Percentiles rank a stretch among this genome's conserved stretches.
Conservation (phyloP, 1,140 invertebrate genomes). For the Sarcophaga peregrina region DNA sequence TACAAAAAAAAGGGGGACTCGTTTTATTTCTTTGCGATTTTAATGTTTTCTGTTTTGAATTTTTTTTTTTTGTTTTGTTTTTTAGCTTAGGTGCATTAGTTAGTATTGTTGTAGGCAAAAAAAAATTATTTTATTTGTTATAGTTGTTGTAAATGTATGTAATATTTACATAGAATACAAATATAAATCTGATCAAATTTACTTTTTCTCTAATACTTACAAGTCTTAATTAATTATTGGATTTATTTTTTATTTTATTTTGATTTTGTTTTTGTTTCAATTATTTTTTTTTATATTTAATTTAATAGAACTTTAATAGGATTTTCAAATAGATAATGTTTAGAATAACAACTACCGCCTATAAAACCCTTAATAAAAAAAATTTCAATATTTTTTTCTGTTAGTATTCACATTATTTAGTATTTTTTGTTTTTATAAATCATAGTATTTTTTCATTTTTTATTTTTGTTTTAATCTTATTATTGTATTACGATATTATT, state of each 20-base stretch:
- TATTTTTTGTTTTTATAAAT: too few relatives aligned
- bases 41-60: too few relatives aligned
- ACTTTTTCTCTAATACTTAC: constrained; percentile 22
- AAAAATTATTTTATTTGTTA: background rate
- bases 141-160: background rate
- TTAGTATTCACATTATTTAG: too few relatives aligned
- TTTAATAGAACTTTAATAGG: background rate
- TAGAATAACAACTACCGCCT: background rate
- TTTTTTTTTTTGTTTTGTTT: too few relatives aligned
- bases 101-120: background rate
- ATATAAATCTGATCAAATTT: background rate
- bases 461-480: background rate
- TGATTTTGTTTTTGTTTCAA: background rate
- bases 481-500: background rate
- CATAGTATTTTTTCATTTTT: too few relatives aligned
- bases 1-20: too few relatives aligned
- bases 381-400: background rate
- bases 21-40: too few relatives aligned
- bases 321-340: too few relatives aligned
- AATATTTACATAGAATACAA: constrained; percentile 36
- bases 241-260: background rate
- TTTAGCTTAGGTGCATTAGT: background rate
- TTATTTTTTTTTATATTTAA: background rate
- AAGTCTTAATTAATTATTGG: constrained; percentile 9
- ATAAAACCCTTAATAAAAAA: background rate